Evolutionary conservation across 2,113 vertebrate genomes (phyloP), one percentile per base, ranked within the genome.

Genomic region (Microtus richardsoni): DNA sequence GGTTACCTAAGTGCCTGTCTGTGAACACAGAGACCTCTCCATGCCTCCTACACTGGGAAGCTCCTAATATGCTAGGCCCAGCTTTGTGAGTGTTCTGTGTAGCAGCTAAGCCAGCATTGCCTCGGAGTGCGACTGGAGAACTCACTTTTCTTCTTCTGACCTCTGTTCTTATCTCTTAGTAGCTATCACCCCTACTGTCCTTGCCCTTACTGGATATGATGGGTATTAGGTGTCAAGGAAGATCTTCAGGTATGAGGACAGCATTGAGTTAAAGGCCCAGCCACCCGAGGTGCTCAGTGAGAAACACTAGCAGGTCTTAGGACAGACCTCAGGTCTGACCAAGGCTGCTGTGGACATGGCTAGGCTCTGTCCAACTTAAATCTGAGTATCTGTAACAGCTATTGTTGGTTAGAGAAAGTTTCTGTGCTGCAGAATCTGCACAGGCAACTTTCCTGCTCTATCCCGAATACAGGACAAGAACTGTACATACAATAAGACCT

Each of bases 381-480:
- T 58, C 58, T 58, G 58, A 58, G 58, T 58, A 21, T 58, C 58
- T 58, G 2, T 58, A 21, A 58, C 58, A 58, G 19, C 58, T 58
- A 2, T 0, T 13, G 36, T 2, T 11, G 36, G 3, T 14, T 62
- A 75, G n/a, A 41, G 47, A 6, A 11, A 14, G 0, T 3, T 3
- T 49, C 13, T 58, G 21, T 24, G 30, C 75, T 52, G 8, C 24
- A 77, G 44, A 77, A 19, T 80, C 78, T 21, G 33, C 2, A n/a
- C 10, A 0, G 12, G 6, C 19, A 30, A 5, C 10, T 41, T 36
- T 33, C n/a, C 52, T 7, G 62, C 9, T n/a, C 44, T 78, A 13
- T 17, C 44, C 36, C 36, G 39, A 22, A n/a, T 36, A 22, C 0
- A 49, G 68, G 64, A 64, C 41, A 30, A 52, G 52, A 52, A 30